Evolutionary conservation across 2,797 vertebrate genomes (phyloP).

Genomic region (Myotis pilosus): DNA sequence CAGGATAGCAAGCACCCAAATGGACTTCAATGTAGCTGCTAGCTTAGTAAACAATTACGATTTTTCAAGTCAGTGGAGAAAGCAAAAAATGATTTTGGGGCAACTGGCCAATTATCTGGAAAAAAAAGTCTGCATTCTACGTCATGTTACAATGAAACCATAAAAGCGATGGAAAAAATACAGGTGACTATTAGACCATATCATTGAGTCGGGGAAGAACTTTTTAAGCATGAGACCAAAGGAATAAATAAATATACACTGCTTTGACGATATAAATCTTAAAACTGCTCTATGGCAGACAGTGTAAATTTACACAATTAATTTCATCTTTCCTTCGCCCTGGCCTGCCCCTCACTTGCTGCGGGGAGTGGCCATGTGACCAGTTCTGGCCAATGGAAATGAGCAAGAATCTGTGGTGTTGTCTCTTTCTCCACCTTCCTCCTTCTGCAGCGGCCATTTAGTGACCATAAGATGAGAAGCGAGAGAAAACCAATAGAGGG

Average conservation of each 20-base stretch:
- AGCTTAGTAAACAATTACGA: background rate
- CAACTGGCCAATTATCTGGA: background rate
- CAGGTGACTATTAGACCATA: background rate
- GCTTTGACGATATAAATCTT: background rate
- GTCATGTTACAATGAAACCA: background rate
- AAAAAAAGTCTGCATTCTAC: background rate
- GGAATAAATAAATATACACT: background rate
- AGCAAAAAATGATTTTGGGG: background rate
- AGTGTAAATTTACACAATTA: background rate
- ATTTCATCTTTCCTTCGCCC: background rate
- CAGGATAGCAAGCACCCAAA: background rate
- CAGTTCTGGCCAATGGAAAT: background rate
- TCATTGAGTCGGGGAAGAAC: background rate
- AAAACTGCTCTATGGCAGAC: background rate
- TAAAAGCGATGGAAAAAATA: background rate
- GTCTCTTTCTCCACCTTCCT: background rate
- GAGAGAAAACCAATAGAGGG: background rate
- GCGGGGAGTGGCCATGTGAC: background rate
- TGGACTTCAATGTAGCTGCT: background rate
- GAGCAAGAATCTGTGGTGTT: background rate
- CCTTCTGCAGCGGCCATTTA: background rate
- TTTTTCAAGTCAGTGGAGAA: background rate
- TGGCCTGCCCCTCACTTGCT: background rate
- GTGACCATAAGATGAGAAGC: background rate
- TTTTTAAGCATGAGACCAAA: background rate